phyloP scores from a whole-genome alignment of 92 coral and sea anemone species.

The Montipora capitata region DNA sequence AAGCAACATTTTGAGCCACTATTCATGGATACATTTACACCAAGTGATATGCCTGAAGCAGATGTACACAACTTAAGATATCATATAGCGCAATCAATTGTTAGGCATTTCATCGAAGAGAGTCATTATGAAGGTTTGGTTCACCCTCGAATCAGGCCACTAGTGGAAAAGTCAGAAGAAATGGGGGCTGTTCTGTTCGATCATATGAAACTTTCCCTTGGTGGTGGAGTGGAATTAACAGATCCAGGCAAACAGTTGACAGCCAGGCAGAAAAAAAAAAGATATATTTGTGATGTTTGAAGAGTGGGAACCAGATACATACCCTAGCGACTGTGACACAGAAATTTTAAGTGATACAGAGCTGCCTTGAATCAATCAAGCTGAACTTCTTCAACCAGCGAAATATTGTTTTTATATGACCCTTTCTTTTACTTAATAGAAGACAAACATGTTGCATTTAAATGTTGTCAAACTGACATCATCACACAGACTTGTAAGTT shows the following conservation, averaged over 20 bases:
- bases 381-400: neutral
- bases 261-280: conserved; percentile 14
- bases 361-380: neutral
- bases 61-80: conserved; percentile 43
- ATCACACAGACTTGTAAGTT: no score
- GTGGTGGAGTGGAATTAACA: conserved; percentile 28
- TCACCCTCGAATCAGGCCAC: conserved; percentile 22
- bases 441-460: no score
- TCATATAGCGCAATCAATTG: conserved; percentile 21
- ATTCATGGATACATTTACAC: conserved; percentile 15
- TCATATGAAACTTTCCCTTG: conserved; percentile 32
- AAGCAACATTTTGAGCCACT: conserved; percentile 42
- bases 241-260: conserved; percentile 36
- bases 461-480: no score
- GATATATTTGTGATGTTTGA: conserved; percentile 8
- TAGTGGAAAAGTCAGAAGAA: conserved; percentile 19
- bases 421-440: no score
- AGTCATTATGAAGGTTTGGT: conserved; percentile 24
- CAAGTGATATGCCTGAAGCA: conserved; percentile 27
- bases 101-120: conserved; percentile 9
- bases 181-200: conserved; percentile 46
- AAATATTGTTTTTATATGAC: no score
- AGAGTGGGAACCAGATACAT: no score
- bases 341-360: no score
- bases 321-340: no score